Percentiles rank a stretch among this genome's conserved stretches.
Conservation (phyloP, 2,888 invertebrate species). For the Mimumesa dahlbomi region DNA sequence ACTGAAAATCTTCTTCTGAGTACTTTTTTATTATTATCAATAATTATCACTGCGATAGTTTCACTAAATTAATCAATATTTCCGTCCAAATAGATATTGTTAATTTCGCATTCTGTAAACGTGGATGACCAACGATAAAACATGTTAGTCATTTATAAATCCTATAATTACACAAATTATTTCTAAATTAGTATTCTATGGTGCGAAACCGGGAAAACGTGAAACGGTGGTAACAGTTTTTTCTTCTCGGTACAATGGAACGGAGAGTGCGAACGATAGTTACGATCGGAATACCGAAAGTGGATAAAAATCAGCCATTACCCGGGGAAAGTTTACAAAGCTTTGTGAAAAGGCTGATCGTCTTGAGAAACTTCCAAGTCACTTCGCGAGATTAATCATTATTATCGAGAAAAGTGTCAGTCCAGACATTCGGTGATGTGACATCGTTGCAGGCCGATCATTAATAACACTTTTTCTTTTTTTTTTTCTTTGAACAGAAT, state of each 20-base stretch:
- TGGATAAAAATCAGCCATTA: constrained; percentile 38
- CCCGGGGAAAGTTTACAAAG: constrained; percentile 7
- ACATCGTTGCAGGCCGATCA: constrained; percentile 42
- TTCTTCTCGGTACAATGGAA: not conserved
- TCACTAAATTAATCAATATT: too few relatives aligned
- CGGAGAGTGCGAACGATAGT: not conserved
- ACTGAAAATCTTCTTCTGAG: too few relatives aligned
- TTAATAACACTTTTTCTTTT: constrained; percentile 58
- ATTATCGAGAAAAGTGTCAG: constrained; percentile 43
- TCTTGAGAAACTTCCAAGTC: constrained; percentile 41
- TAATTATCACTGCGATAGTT: too few relatives aligned
- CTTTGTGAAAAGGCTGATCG: constrained; percentile 5
- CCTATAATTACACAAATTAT: too few relatives aligned
- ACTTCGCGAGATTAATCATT: constrained; percentile 56
- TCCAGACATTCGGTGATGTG: constrained; percentile 38
- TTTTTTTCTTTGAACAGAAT: constrained; percentile 14
- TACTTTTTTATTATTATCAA: too few relatives aligned
- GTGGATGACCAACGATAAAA: too few relatives aligned
- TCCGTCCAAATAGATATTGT: too few relatives aligned
- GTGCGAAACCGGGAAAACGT: too few relatives aligned
- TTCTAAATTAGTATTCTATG: too few relatives aligned
- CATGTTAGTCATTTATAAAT: too few relatives aligned
- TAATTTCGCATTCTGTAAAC: too few relatives aligned
- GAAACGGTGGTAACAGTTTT: not conserved
- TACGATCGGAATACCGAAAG: not conserved